A percentile compares a stretch with the other conserved stretches of the same genome.
Evolutionary conservation across 2,113 vertebrate species (phyloP).

Genomic region (Furnarius figulus): DNA sequence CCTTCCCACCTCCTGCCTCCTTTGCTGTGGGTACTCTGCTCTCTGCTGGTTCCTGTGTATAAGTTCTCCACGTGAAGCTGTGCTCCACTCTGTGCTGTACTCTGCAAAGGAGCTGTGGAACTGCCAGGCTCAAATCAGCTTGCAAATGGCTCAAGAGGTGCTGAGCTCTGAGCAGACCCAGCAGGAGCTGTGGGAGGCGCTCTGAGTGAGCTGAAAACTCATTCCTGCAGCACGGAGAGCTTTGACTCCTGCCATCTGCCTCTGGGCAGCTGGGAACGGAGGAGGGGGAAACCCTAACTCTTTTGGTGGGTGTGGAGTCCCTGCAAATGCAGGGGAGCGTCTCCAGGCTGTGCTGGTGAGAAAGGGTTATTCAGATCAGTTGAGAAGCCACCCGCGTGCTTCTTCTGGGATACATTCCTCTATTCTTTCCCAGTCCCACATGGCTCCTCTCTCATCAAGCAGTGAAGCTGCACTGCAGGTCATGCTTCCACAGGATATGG

Average conservation of each 20-base stretch:
- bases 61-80: conserved; percentile 20
- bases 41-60: conserved; percentile 60
- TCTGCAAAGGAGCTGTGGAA: conserved; percentile 1
- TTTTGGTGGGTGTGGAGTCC: neutral
- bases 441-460: neutral
- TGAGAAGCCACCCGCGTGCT: neutral
- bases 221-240: neutral
- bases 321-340: neutral
- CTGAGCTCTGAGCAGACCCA: neutral
- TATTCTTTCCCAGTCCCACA: neutral
- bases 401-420: neutral
- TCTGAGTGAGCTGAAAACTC: neutral
- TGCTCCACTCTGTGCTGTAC: neutral
- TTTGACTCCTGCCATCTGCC: conserved; percentile 30
- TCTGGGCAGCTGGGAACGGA: conserved; percentile 16
- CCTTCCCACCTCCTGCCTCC: conserved; percentile 45
- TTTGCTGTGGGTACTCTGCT: conserved; percentile 60
- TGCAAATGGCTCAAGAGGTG: conserved; percentile 37
- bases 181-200: conserved; percentile 16
- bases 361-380: neutral
- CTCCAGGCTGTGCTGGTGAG: neutral
- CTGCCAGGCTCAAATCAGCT: conserved; percentile 11
- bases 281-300: conserved; percentile 1
- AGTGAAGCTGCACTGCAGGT: neutral
- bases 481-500: neutral